Base-by-base conservation (phyloP, 2,888 invertebrate species). In the Cephus runcator region DNA sequence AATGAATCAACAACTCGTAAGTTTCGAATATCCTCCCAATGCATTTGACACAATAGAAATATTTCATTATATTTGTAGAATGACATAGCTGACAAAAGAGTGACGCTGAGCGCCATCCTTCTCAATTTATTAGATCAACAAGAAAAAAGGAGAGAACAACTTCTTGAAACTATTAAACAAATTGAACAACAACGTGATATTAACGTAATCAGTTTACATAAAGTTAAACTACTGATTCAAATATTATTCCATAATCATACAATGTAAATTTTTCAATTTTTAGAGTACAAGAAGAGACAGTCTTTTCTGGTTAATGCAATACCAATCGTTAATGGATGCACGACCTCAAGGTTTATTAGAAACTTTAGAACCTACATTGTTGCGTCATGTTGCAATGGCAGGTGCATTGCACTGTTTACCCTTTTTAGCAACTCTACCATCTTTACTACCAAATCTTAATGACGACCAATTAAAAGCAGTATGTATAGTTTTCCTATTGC, bases 391-490 rank as follows among this genome's bases (percentile, higher is more conserved):
- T 69, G 93, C 96, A 69, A 93, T 95, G 85, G 94, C 95, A 87
- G 96, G 95, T 76, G 96, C 95, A 23, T 93, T 96, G 85, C 96
- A 96, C 88, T 96, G 95, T 90, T 92, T 96, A 82, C 96, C 96
- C 76, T 95, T 96, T 90, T 92, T 96, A 85, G 94, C 95, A 1
- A 94, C 89, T 40, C 83, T 91, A 76, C 90, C 91, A 76, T 87
- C 88, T 69, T 87, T 92, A 75, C 88, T 94, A 81, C 89, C 92
- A 75, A 91, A 93, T 82, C 92, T 95, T 69, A 93, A 92, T 73
- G 91, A 93, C 76, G 93, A 93, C 33, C 92, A 94, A 87, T 92
- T 96, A 76, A 91, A 92, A 86, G 90, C 93, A 79, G 94, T 91
- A 83, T 75, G 85, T 80, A 73, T 75, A 71, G 69, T 69, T 56